phyloP scores from a whole-genome alignment of 2,113 vertebrate genomes.

The Chionis minor region DNA sequence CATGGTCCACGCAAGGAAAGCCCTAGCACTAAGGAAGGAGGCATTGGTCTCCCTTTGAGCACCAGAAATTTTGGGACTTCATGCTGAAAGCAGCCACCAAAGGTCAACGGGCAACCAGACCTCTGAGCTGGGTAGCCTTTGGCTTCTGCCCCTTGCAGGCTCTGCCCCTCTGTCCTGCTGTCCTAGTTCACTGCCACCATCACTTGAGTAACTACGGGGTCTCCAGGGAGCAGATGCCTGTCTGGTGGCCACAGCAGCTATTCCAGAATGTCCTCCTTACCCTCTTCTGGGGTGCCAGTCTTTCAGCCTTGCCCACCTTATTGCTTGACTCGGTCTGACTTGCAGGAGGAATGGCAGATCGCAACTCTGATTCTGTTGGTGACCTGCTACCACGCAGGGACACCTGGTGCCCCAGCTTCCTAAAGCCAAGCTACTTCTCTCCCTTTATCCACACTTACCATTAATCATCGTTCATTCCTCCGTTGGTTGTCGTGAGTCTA shows the following conservation, averaged over 20 bases:
- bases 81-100: background rate
- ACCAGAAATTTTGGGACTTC: background rate
- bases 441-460: background rate
- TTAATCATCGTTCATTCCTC: background rate
- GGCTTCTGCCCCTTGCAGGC: background rate
- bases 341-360: background rate
- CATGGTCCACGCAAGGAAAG: background rate
- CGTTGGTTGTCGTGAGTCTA: background rate
- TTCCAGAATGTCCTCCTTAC: background rate
- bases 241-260: background rate
- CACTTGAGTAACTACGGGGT: background rate
- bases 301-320: background rate
- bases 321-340: background rate
- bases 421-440: background rate
- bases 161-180: background rate
- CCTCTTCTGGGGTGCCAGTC: rapidly evolving
- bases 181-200: background rate
- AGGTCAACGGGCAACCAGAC: background rate
- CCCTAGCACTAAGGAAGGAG: background rate
- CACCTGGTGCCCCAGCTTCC: background rate
- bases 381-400: background rate
- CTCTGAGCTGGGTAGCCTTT: background rate
- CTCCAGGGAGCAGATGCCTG: background rate
- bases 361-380: background rate
- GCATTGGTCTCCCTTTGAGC: background rate